These are phyloP conservation scores for Spilosoma lubricipeda DNA, from an alignment of 2,888 invertebrate genomes.

Conservation along the genomic window DNA sequence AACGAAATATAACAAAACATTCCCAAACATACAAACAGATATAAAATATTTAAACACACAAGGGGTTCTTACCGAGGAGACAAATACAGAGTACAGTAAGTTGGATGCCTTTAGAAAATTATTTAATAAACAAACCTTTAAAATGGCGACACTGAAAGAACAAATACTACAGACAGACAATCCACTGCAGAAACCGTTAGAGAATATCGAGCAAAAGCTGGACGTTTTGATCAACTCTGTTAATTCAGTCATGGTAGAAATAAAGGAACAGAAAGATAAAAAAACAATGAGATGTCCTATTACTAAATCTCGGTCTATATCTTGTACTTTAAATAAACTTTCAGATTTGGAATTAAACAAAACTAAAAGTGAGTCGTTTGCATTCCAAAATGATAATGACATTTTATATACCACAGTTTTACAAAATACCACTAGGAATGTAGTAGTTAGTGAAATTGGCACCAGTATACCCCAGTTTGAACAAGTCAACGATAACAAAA, in stretches of 20 bases:
- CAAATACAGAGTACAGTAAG: neutral
- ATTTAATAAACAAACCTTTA: neutral
- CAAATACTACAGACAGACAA: constrained; percentile 12
- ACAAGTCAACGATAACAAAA: constrained; percentile 33
- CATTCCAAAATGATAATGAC: constrained; percentile 38
- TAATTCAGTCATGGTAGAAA: constrained; percentile 63
- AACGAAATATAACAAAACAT: neutral
- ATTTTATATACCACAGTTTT: constrained; percentile 38
- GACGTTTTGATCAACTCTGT: constrained; percentile 65
- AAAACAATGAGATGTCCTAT: constrained; percentile 36
- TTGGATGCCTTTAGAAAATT: neutral
- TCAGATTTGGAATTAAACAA: constrained; percentile 24
- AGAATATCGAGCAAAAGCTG: constrained; percentile 66
- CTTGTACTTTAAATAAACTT: constrained; percentile 33
- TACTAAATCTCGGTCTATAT: constrained; percentile 34
- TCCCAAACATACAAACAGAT: neutral
- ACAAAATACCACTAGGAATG: constrained; percentile 41
- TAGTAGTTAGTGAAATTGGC: constrained; percentile 32
- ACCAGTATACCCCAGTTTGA: constrained; percentile 18
- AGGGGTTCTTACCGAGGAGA: constrained; percentile 5
- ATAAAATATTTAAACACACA: constrained; percentile 9
- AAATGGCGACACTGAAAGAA: constrained; percentile 5
- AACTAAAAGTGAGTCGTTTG: constrained; percentile 45
- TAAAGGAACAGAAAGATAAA: constrained; percentile 40
- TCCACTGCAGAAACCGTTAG: neutral